These are phyloP conservation scores for Pogonophryne albipinna DNA, from an alignment of 2,797 vertebrate genomes.

Conservation along the genomic window DNA sequence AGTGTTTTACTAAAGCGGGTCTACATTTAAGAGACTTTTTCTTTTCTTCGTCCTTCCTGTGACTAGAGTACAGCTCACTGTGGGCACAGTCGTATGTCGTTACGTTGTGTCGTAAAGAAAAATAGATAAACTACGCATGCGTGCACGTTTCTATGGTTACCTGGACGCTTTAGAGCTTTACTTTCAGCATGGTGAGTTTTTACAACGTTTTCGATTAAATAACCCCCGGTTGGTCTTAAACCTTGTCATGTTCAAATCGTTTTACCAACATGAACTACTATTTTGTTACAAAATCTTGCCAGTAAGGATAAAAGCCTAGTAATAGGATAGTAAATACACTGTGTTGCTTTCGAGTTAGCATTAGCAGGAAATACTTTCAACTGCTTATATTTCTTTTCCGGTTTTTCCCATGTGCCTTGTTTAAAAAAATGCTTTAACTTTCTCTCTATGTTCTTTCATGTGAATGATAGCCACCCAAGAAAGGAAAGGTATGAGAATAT, in stretches of 20 bases:
- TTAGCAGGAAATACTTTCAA: background rate
- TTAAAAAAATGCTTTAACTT: conserved; percentile 23
- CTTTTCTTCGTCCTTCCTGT: conserved; percentile 29
- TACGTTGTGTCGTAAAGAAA: conserved; percentile 62
- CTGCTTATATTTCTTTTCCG: background rate
- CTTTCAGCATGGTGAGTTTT: conserved; percentile 66
- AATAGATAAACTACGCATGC: conserved; percentile 60
- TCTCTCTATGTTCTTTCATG: conserved; percentile 46
- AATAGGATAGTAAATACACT: background rate
- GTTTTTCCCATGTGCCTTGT: background rate
- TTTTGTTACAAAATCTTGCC: background rate
- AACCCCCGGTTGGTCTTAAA: background rate
- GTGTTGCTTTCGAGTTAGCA: background rate
- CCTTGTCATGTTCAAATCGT: background rate
- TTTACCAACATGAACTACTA: fast-evolving
- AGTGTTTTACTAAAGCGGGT: background rate
- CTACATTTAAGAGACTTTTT: background rate
- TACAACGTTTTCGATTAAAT: background rate
- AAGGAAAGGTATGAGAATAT: conserved; percentile 60
- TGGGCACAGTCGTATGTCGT: conserved; percentile 43
- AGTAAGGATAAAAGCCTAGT: background rate
- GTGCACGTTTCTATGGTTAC: conserved; percentile 60
- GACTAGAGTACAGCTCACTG: background rate
- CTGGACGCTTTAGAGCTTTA: conserved; percentile 11
- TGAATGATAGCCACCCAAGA: conserved; percentile 60